Conservation (phyloP, 1,140 invertebrate genomes). For the Yoshiicerus persimilis region DNA sequence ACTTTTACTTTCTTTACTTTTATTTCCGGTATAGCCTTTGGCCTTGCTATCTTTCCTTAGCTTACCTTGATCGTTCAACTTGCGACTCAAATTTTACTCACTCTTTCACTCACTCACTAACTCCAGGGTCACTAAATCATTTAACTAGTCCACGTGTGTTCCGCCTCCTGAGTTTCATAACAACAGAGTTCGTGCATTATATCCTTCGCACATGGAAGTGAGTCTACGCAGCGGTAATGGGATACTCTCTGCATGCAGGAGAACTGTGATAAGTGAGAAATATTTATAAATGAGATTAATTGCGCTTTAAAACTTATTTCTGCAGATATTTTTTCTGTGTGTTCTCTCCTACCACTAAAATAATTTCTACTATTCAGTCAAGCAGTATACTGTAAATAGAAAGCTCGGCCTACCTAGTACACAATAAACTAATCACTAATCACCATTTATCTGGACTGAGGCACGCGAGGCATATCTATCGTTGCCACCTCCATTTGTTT, state of each 20-base stretch:
- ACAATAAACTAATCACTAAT: background rate
- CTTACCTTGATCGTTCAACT: background rate
- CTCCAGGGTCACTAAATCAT: conserved; percentile 12
- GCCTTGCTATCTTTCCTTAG: background rate
- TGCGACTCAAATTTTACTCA: background rate
- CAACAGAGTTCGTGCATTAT: background rate
- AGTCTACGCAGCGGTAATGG: too few relatives aligned
- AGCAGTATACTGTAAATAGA: background rate
- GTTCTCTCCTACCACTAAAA: too few relatives aligned
- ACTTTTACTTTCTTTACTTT: conserved; percentile 10
- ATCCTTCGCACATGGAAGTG: too few relatives aligned
- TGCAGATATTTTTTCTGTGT: too few relatives aligned
- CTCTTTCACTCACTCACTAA: background rate
- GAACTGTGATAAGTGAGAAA: background rate
- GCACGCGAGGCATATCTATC: background rate
- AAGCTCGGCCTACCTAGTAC: background rate
- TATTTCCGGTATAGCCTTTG: conserved; percentile 3
- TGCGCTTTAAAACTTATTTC: background rate
- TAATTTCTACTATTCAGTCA: too few relatives aligned
- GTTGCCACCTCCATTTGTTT: background rate
- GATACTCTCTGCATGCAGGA: too few relatives aligned
- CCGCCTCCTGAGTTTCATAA: background rate
- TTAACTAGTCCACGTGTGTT: background rate
- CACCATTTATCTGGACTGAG: background rate
- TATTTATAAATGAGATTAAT: background rate